A percentile compares a stretch with the other conserved stretches of the same genome.
phyloP scores from a whole-genome alignment of 2,113 vertebrate genomes.

The Aldabrachelys gigantea region DNA sequence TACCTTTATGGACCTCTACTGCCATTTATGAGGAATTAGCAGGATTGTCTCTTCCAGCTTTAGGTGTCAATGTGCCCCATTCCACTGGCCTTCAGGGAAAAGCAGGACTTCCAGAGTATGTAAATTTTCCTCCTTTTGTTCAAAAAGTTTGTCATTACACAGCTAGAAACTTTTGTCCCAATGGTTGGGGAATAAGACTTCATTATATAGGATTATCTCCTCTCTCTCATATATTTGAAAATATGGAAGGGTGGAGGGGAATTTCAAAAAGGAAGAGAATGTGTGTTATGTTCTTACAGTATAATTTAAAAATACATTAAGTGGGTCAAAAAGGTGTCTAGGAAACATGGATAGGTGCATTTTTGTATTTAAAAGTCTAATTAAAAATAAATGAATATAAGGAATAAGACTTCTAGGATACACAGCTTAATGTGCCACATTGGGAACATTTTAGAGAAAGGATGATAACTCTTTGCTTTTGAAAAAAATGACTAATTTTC shows the following conservation, averaged over 20 bases:
- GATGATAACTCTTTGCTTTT: neutral
- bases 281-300: neutral
- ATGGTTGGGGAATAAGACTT: rapidly evolving
- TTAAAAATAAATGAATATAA: rapidly evolving
- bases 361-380: rapidly evolving
- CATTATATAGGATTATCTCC: neutral
- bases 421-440: neutral
- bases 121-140: neutral
- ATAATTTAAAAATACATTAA: rapidly evolving
- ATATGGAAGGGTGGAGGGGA: neutral
- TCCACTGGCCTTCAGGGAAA: neutral
- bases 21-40: neutral
- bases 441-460: neutral
- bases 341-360: rapidly evolving
- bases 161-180: rapidly evolving
- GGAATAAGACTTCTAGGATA: too few species aligned
- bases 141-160: rapidly evolving
- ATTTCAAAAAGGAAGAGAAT: neutral
- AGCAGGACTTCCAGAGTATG: rapidly evolving
- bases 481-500: neutral
- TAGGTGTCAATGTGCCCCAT: neutral
- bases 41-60: neutral
- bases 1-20: neutral
- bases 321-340: rapidly evolving
- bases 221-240: neutral